Evolutionary conservation across 2,113 vertebrate species (phyloP).

Genomic region (human (Homo sapiens)): GRCh38 chr3:28799501-28800000

Average conservation of each 20-base stretch:
- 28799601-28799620: not conserved
- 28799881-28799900: not conserved
- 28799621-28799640: not conserved
- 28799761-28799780: not conserved
- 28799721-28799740: conserved; percentile 38
- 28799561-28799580: not conserved
- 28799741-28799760: not conserved
- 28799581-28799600: too few relatives aligned
- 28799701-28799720: conserved; percentile 23
- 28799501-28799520: not conserved
- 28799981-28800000: not conserved
- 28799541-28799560: not conserved
- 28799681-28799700: conserved; percentile 40
- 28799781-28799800: conserved; percentile 29
- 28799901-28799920: conserved; percentile 31
- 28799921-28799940: conserved; percentile 1
- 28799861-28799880: conserved; percentile 45
- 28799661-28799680: not conserved
- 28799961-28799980: not conserved
- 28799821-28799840: conserved; percentile 59
- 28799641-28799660: conserved; percentile 22
- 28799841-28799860: conserved; percentile 31
- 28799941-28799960: not conserved
- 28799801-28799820: not conserved
- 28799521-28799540: not conserved